phyloP scores from a whole-genome alignment of 2,888 invertebrate species.

The Cephus pygmeus region DNA sequence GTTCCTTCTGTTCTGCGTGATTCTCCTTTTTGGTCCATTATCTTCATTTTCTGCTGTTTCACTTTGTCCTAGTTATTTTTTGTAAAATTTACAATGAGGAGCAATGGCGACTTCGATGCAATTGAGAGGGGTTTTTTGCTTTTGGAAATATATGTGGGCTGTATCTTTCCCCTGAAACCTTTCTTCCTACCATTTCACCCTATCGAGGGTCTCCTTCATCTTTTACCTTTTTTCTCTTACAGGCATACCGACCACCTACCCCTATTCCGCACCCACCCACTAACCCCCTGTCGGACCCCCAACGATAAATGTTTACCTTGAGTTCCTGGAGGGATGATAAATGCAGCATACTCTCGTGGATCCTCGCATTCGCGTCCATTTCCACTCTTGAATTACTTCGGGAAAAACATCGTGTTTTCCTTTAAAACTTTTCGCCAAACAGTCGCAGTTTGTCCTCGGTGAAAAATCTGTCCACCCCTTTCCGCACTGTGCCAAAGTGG shows the following conservation, averaged over 20 bases:
- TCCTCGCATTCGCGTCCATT: too few species aligned
- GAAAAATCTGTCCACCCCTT: too few species aligned
- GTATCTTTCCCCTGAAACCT: neutral
- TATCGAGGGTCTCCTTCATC: too few species aligned
- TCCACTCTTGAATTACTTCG: slow-evolving; percentile 13
- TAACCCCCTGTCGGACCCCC: neutral
- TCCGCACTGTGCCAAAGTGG: too few species aligned
- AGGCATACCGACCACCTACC: too few species aligned
- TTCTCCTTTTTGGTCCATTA: slow-evolving; percentile 7
- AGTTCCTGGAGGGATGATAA: slow-evolving; percentile 28
- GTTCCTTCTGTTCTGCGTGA: slow-evolving; percentile 4
- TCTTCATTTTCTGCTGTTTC: neutral
- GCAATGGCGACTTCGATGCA: slow-evolving; percentile 26
- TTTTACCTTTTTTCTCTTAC: too few species aligned
- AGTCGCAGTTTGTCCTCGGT: too few species aligned
- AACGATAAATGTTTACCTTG: slow-evolving; percentile 35
- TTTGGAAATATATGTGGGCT: slow-evolving; percentile 20
- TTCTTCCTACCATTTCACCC: neutral
- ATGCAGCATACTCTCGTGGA: slow-evolving; percentile 26
- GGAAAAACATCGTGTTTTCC: slow-evolving; percentile 32
- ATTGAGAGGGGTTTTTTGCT: slow-evolving; percentile 29
- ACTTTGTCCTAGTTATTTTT: slow-evolving; percentile 12
- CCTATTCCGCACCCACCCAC: neutral
- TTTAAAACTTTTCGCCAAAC: neutral
- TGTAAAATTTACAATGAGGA: slow-evolving; percentile 28